Base-by-base conservation (phyloP, 2,113 vertebrate species). In the Rhabdornis inornatus region DNA sequence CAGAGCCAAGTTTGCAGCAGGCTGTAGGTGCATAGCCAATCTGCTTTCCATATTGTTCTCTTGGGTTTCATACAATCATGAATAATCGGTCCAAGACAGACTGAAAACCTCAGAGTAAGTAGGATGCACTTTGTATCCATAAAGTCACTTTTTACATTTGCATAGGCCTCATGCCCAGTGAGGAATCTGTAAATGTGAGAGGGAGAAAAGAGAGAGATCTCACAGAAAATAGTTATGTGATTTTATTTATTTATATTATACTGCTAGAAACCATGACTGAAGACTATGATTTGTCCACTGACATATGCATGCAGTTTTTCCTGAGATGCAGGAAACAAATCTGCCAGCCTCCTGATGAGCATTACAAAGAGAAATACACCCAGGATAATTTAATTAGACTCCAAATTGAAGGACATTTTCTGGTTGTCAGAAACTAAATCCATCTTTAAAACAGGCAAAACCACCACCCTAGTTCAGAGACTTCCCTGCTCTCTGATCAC, bases 341-440 rank as follows among this genome's bases (percentile, higher is more conserved):
- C 92, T 96, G 92, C 93, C 93, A 94, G 83, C 31, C 55, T 95
- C 83, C 65, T 95, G 90, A 94, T 89, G 49, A 95, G 93, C 84
- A 56, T 90, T 91, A 63, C 33, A 0, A 90, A 90, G 25, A 93
- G 64, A 93, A 85, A 92, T 79, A 89, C 85, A 83, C 37, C 52
- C 90, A 71, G 72, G 47, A 92, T 93, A 96, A 96, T 96, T 95
- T 93, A 90, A 96, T 96, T 96, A 96, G 86, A 94, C 44, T 28
- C 52, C 56, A 95, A 83, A 77, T 68, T 74, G 82, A 96, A 95
- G 75, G 88, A 66, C 66, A 53, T 97, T 95, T 95, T 96, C 93
- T 97, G 92, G 68, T 80, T 95, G 90, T 94, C 94, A 95, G 84
- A 78, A 37, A 87, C 19, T 39, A 78, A 93, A 95, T 86, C 74